Evolutionary conservation across 1,140 invertebrate species (phyloP), one percentile per base, ranked within the genome.

Genomic region (Littorina saxatilis): DNA sequence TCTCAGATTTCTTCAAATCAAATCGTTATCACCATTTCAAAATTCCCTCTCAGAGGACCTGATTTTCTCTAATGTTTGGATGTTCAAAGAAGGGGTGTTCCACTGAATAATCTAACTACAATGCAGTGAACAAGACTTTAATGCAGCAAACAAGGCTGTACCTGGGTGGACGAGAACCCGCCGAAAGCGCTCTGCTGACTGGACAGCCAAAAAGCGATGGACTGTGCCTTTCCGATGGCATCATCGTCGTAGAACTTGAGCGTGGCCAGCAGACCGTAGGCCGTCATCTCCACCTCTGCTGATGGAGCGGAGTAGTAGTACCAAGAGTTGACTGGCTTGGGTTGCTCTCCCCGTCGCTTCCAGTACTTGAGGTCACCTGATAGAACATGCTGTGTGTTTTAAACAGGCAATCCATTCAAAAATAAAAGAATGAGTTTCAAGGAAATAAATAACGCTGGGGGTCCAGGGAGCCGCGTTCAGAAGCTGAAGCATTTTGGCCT

Each of bases 201-300:
- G 43, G 98, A 94, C 0, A 99, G 92, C 96, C 97, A 98, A 61
- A 95, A 95, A 81, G 97, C 95, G 27, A 98, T 94, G 0, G 97
- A 95, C 27, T 97, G 90, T 0, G 95, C 95, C n/a, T 84, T 79
- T 1, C 72, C 47, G 85, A 90, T 79, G 27, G 78, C 85, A n/a
- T 82, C 76, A 7, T 82, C 50, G 20, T 82, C 85, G 79, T 88
- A 83, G 68, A 75, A 47, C 4, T 50, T 40, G 40, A 89, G 52
- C 37, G 86, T 82, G 9, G 95, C 94, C 55, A 96, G 88, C 35
- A 96, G 91, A 0, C 95, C 96, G 92, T 98, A 99, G 0, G 97
- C 94, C 0, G 97, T 96, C 91, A 97, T 97, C 90, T 97, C 96
- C n/a, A 98, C 95, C 85, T 97, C 96, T 2, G 96, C 94, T 20